These are phyloP conservation scores for Rhagonycha lutea DNA, from an alignment of 2,888 invertebrate genomes.

Conservation along the genomic window DNA sequence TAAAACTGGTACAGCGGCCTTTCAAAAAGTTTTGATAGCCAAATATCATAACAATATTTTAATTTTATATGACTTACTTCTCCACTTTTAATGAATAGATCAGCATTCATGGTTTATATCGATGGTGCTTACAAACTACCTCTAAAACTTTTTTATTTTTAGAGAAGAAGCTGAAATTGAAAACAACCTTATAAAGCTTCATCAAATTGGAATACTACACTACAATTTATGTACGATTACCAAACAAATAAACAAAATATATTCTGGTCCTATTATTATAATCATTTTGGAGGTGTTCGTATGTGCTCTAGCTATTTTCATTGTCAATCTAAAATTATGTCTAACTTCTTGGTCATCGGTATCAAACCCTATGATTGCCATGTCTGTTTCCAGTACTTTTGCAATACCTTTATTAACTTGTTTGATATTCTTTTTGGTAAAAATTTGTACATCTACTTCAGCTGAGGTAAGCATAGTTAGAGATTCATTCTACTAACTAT, in stretches of 20 bases:
- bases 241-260: neutral
- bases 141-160: too few species aligned
- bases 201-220: constrained; percentile 4
- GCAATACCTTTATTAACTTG: neutral
- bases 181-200: neutral
- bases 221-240: neutral
- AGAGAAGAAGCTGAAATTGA: neutral
- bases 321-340: neutral
- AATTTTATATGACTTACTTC: too few species aligned
- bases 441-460: constrained; percentile 10
- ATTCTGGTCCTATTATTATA: neutral
- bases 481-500: too few species aligned
- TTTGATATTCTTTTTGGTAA: neutral
- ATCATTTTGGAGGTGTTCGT: neutral
- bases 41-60: too few species aligned
- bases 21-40: too few species aligned
- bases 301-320: neutral
- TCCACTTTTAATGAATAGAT: too few species aligned
- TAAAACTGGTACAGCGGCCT: too few species aligned
- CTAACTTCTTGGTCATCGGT: neutral
- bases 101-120: too few species aligned
- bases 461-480: constrained; percentile 3
- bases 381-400: neutral
- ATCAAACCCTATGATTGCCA: neutral
- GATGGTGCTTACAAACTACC: too few species aligned